These are phyloP conservation scores for Drosophila sucinea DNA, from an alignment of 1,140 invertebrate genomes.

Conservation along the genomic window DNA sequence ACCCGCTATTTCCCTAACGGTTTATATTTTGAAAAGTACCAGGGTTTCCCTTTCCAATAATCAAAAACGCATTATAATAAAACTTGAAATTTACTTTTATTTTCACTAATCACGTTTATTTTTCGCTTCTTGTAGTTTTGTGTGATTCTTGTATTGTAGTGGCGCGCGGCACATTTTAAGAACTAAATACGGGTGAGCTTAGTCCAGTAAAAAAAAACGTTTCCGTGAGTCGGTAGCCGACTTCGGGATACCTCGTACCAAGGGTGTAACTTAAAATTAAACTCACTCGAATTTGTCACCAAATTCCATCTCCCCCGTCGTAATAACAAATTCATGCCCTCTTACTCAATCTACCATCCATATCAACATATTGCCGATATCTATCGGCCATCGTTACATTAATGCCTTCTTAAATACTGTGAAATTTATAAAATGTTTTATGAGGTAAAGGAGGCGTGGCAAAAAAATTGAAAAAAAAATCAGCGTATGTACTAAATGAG, in stretches of 20 bases:
- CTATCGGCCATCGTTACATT: not conserved
- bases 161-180: constrained; percentile 58
- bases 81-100: constrained; percentile 24
- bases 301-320: constrained; percentile 26
- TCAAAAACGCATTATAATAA: not conserved
- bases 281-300: constrained; percentile 23
- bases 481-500: not conserved
- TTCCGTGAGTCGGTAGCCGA: constrained; percentile 14
- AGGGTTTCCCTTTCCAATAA: not conserved
- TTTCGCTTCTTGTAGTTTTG: constrained; percentile 61
- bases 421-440: not conserved
- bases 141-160: constrained; percentile 58
- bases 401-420: not conserved
- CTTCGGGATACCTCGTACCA: not conserved
- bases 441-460: not conserved
- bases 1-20: no score
- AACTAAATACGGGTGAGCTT: constrained; percentile 69
- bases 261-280: constrained; percentile 6
- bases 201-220: constrained; percentile 43
- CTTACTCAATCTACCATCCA: not conserved
- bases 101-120: constrained; percentile 80
- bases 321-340: not conserved
- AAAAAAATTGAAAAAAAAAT: not conserved
- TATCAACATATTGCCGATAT: not conserved
- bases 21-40: no score